Conservation (phyloP, 2,113 vertebrate genomes). For the Odontesthes bonariensis region DNA sequence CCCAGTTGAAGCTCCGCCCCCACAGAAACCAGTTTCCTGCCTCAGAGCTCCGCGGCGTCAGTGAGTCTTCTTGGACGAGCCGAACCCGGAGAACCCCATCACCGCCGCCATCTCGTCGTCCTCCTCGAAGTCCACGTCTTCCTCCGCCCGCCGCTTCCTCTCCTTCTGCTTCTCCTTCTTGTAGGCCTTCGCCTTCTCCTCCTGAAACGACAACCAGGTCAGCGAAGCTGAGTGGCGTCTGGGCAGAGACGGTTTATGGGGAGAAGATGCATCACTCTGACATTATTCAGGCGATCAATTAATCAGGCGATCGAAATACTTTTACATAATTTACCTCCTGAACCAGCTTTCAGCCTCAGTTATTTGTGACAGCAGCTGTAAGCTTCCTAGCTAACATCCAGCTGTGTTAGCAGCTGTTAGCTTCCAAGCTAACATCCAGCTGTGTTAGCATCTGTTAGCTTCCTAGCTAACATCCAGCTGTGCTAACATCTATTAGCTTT, state of each 20-base stretch:
- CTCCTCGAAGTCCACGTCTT: slow-evolving; percentile 93
- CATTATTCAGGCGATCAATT: too few species aligned
- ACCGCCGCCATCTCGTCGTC: slow-evolving; percentile 98
- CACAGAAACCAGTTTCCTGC: not conserved
- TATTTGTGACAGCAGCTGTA: too few species aligned
- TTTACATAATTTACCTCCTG: too few species aligned
- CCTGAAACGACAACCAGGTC: slow-evolving; percentile 76
- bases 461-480: too few species aligned
- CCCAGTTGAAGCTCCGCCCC: not conserved
- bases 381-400: too few species aligned
- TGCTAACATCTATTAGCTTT: too few species aligned
- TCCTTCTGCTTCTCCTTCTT: slow-evolving; percentile 98
- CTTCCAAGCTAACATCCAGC: too few species aligned
- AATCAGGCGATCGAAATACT: too few species aligned
- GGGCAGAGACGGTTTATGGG: not conserved
- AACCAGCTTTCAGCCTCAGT: too few species aligned
- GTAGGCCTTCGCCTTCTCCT: slow-evolving; percentile 98
- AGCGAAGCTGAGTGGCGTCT: not conserved
- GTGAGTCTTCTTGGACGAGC: slow-evolving; percentile 94
- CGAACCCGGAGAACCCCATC: slow-evolving; percentile 98
- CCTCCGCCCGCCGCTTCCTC: slow-evolving; percentile 93
- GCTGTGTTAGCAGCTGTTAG: too few species aligned
- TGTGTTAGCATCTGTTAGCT: too few species aligned
- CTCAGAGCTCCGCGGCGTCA: slow-evolving; percentile 70
- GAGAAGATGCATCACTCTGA: not conserved